Base-by-base conservation (phyloP, 1,140 invertebrate species). In the Temnothorax longispinosus region DNA sequence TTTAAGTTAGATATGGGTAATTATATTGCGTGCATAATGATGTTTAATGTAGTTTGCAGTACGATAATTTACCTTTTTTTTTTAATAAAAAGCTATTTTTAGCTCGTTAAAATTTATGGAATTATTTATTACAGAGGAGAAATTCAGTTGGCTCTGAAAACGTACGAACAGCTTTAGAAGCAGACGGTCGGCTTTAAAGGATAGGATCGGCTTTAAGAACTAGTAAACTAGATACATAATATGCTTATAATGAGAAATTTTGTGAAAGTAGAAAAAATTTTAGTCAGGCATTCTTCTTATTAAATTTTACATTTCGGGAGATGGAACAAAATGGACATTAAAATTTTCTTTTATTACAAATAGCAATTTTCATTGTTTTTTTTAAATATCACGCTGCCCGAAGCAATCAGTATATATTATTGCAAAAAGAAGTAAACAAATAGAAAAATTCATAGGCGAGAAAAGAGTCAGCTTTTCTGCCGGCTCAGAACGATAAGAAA, bases 341-440 rank as follows among this genome's bases (percentile, higher is more conserved):
- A 18, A 62, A 77, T 41, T 62, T 62, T 32, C 1, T 52, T 69
- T 58, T 7, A 64, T 38, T 47, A 47, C 10, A 54, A 76, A 32
- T 2, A 47, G 10, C 32, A 38, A 54, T 21, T 13, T 62, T 47
- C 10, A 3, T 62, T 41, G 5, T 54, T 67, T 11, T 27, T 67
- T 35, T 67, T 1, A 64, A 81, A 81, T 54, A 41, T 21, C 38
- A 10, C 3, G 3, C 5, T n/a, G 13, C 15, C 0, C 3, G 18
- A 67, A 69, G 11, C 15, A 76, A 27, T 50, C 10, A 27, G 4
- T 54, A 27, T n/a, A 71, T 11, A 47, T 11, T 58, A 72, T 47
- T 56, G 15, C 3, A 56, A 47, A 56, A 80, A 58, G 35, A 56
- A 80, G 32, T 15, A 69, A 69, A 3, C 21, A n/a, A 80, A 27